Conservation (phyloP, 2,888 invertebrate genomes). For the Acleris cristana region DNA sequence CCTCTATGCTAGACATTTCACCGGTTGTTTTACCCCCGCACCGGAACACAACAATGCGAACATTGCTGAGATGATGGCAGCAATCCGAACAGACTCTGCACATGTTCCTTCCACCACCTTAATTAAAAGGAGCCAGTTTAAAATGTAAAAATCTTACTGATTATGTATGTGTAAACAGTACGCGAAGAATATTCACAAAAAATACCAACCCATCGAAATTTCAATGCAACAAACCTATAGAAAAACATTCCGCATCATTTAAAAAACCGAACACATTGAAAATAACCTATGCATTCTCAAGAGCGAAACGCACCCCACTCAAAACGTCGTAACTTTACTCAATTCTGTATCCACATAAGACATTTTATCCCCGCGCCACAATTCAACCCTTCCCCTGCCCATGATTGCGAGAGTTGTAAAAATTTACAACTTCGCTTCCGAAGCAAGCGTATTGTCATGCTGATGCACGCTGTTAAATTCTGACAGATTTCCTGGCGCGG, state of each 20-base stretch:
- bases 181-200: neutral
- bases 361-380: neutral
- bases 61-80: too few species aligned
- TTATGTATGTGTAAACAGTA: too few species aligned
- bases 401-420: slow-evolving; percentile 74
- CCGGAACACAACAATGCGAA: too few species aligned
- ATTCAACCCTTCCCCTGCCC: slow-evolving; percentile 60
- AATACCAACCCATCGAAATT: neutral
- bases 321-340: slow-evolving; percentile 4
- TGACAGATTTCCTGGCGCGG: slow-evolving; percentile 52
- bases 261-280: slow-evolving; percentile 35
- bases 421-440: slow-evolving; percentile 78
- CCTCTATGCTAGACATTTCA: too few species aligned
- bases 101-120: too few species aligned
- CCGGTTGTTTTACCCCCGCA: too few species aligned
- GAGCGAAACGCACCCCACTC: slow-evolving; percentile 4
- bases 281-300: slow-evolving; percentile 36
- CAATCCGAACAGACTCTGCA: too few species aligned
- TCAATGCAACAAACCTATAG: slow-evolving; percentile 2
- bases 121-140: too few species aligned
- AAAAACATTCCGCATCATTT: slow-evolving; percentile 30
- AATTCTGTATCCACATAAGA: neutral
- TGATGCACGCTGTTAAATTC: slow-evolving; percentile 65
- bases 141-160: too few species aligned
- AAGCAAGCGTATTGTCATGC: slow-evolving; percentile 70